Evolutionary conservation across 2,888 invertebrate genomes (phyloP).

Genomic region (Polietes domitor): DNA sequence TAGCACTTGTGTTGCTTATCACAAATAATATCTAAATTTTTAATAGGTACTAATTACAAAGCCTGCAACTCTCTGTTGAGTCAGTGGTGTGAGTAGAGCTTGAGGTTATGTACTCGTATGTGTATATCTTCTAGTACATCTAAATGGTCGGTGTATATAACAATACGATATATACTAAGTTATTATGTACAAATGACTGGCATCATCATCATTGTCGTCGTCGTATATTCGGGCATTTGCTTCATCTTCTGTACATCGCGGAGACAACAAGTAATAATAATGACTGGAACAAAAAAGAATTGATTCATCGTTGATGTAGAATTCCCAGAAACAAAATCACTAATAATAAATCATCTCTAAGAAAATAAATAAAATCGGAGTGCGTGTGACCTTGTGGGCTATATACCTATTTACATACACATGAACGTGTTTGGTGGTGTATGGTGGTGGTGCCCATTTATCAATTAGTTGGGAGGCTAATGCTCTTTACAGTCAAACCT

Average conservation of each 20-base stretch:
- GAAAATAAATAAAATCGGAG: not conserved
- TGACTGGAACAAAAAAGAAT: not conserved
- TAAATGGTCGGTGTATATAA: not conserved
- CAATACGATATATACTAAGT: not conserved
- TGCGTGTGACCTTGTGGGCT: conserved; percentile 22
- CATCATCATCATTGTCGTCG: not conserved
- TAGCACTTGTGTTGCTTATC: conserved; percentile 13
- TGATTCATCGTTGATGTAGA: not conserved
- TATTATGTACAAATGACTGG: not conserved
- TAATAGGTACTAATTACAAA: conserved; percentile 9
- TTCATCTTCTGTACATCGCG: not conserved
- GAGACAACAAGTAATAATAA: not conserved
- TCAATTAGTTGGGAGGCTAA: not conserved
- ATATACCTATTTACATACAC: too few species aligned
- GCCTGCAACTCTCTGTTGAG: not conserved
- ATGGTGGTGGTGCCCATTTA: not conserved
- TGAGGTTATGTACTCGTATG: not conserved
- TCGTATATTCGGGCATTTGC: not conserved
- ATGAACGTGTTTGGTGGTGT: not conserved
- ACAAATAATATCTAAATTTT: not conserved
- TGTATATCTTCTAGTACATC: not conserved
- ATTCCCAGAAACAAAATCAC: not conserved
- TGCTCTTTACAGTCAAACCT: not conserved
- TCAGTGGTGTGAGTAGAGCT: not conserved
- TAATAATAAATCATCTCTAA: not conserved